phyloP scores from a whole-genome alignment of 2,113 vertebrate species.

The Accipiter virgatus region DNA sequence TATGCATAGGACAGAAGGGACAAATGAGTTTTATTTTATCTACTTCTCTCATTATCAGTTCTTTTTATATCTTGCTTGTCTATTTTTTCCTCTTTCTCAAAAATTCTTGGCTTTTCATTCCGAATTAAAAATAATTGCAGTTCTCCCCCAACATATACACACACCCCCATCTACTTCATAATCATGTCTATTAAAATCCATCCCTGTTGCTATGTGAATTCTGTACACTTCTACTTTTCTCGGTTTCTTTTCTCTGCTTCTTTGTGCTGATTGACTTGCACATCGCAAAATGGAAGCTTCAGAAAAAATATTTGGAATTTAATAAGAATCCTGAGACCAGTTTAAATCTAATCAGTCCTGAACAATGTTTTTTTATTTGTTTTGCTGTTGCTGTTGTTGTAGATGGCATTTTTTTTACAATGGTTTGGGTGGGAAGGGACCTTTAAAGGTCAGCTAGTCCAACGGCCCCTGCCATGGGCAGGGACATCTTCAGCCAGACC shows the following conservation, averaged over 20 bases:
- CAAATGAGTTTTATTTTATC: conserved; percentile 21
- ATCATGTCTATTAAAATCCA: conserved; percentile 40
- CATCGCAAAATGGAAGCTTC: not conserved
- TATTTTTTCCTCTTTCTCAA: conserved; percentile 6
- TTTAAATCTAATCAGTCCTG: not conserved
- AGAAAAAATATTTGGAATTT: not conserved
- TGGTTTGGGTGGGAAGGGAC: not conserved
- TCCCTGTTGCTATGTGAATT: conserved; percentile 32
- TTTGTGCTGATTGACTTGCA: not conserved
- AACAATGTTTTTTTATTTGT: not conserved
- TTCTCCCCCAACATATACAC: not conserved
- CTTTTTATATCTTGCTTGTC: conserved; percentile 12
- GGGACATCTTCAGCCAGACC: not conserved
- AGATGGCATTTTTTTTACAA: rapidly evolving
- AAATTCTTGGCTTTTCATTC: conserved; percentile 28
- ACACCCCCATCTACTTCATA: conserved; percentile 7
- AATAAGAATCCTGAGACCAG: not conserved
- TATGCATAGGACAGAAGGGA: conserved; percentile 6
- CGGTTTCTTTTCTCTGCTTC: not conserved
- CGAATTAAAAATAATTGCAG: conserved; percentile 11
- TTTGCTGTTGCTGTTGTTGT: too few species aligned
- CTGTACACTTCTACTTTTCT: not conserved
- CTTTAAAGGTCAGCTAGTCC: not conserved
- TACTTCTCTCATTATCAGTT: conserved; percentile 23
- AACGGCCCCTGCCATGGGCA: not conserved